These are phyloP conservation scores for Drosophila albomicans DNA, from an alignment of 1,140 invertebrate genomes.

Conservation along the genomic window DNA sequence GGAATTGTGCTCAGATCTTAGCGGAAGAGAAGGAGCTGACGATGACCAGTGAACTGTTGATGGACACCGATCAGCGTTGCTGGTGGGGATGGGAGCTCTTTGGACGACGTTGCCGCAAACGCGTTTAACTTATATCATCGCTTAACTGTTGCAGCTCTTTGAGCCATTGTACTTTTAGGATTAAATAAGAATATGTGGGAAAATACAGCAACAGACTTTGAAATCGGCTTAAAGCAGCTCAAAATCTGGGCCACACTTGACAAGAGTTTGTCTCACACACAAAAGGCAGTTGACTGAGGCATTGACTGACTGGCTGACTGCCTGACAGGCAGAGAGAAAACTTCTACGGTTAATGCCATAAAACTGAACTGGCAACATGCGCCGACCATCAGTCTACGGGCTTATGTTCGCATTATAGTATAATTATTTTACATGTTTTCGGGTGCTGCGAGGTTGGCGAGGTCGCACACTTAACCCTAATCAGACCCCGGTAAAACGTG, in stretches of 20 bases:
- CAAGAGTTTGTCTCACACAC: background rate
- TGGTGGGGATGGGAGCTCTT: constrained; percentile 49
- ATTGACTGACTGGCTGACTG: constrained; percentile 6
- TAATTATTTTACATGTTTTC: constrained; percentile 26
- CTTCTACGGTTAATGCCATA: constrained; percentile 23
- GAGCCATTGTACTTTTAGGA: background rate
- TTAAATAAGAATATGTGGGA: background rate
- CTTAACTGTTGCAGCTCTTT: background rate
- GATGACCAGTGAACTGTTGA: constrained; percentile 51
- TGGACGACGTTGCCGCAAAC: constrained; percentile 47
- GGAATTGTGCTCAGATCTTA: constrained; percentile 39
- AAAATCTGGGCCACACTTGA: constrained; percentile 14
- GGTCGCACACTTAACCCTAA: constrained; percentile 57
- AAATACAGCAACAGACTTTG: background rate
- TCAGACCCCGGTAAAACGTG: constrained; percentile 32
- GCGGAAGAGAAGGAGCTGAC: constrained; percentile 26
- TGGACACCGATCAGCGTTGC: constrained; percentile 47
- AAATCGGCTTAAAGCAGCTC: constrained; percentile 26
- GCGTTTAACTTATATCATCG: constrained; percentile 16
- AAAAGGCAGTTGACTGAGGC: background rate
- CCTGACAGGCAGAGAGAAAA: background rate
- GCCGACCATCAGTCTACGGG: constrained; percentile 46
- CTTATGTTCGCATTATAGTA: constrained; percentile 24
- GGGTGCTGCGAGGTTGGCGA: background rate
- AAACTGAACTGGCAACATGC: constrained; percentile 45